Conservation (phyloP, 2,888 invertebrate genomes). For the Hedya salicella region DNA sequence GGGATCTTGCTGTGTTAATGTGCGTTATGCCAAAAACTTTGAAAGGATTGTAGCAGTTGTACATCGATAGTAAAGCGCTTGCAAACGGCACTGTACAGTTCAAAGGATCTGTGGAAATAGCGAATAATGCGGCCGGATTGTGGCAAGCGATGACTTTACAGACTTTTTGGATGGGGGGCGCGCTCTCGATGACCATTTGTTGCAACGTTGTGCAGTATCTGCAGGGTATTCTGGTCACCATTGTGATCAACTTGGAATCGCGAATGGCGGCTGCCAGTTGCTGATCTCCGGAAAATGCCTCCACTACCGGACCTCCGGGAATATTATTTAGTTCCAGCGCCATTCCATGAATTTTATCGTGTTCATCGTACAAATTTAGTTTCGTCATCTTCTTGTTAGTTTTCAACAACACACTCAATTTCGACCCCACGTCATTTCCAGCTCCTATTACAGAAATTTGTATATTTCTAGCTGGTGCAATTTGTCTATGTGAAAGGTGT, state of each 20-base stretch:
- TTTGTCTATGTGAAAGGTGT: conserved; percentile 33
- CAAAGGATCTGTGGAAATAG: conserved; percentile 66
- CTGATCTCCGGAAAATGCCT: conserved; percentile 53
- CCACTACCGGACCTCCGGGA: conserved; percentile 59
- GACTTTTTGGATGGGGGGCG: conserved; percentile 58
- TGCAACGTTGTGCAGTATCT: conserved; percentile 56
- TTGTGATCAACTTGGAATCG: conserved; percentile 60
- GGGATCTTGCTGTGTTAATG: conserved; percentile 62
- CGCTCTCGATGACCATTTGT: conserved; percentile 65
- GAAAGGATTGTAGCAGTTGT: conserved; percentile 63
- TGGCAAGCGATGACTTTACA: conserved; percentile 61
- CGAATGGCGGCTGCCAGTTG: conserved; percentile 56
- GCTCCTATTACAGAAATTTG: conserved; percentile 69
- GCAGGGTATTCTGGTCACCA: conserved; percentile 59
- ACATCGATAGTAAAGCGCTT: conserved; percentile 59
- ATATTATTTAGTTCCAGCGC: conserved; percentile 61
- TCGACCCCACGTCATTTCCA: conserved; percentile 62
- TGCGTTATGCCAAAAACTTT: conserved; percentile 70
- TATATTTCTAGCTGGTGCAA: conserved; percentile 52
- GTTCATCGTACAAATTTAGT: conserved; percentile 64
- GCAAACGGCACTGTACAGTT: conserved; percentile 70
- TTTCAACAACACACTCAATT: conserved; percentile 64
- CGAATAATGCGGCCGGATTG: conserved; percentile 65
- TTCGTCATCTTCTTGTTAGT: conserved; percentile 60
- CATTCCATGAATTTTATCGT: conserved; percentile 58